A percentile compares a stretch with the other conserved stretches of the same genome.
Conservation (phyloP, 2,888 invertebrate genomes). For the Sinelater perroti region DNA sequence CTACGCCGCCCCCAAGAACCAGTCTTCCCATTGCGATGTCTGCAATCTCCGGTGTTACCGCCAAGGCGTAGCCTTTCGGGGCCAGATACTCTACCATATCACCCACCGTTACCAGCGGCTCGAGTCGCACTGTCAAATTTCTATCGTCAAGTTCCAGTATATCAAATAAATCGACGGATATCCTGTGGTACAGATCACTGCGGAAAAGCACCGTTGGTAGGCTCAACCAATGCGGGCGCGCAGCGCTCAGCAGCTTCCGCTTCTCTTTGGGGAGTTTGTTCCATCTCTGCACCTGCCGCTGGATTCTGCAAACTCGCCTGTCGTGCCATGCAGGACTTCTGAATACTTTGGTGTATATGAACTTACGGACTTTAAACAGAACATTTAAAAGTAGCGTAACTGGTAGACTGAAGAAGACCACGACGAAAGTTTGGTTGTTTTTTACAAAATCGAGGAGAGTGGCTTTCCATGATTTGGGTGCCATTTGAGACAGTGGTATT, state of each 20-base stretch:
- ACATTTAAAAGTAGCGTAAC: slow-evolving; percentile 71
- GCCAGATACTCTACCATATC: slow-evolving; percentile 71
- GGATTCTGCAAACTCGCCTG: slow-evolving; percentile 62
- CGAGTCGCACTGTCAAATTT: slow-evolving; percentile 68
- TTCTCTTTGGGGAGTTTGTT: slow-evolving; percentile 61
- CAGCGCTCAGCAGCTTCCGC: slow-evolving; percentile 69
- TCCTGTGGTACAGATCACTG: slow-evolving; percentile 70
- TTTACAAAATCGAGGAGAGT: slow-evolving; percentile 65
- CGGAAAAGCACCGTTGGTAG: slow-evolving; percentile 73
- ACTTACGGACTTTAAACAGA: slow-evolving; percentile 58
- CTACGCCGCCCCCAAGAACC: slow-evolving; percentile 78
- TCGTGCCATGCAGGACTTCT: slow-evolving; percentile 61
- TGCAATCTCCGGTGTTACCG: slow-evolving; percentile 73
- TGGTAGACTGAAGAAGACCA: slow-evolving; percentile 72
- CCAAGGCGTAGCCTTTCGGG: slow-evolving; percentile 72
- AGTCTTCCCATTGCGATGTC: slow-evolving; percentile 76
- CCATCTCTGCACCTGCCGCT: slow-evolving; percentile 65
- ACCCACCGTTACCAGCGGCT: slow-evolving; percentile 74
- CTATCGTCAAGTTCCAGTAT: slow-evolving; percentile 68
- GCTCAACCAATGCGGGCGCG: slow-evolving; percentile 75
- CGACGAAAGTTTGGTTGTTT: slow-evolving; percentile 70
- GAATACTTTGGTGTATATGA: slow-evolving; percentile 55
- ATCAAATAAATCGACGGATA: slow-evolving; percentile 70
- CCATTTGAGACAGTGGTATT: too few species aligned
- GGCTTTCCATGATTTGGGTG: slow-evolving; percentile 48